Evolutionary conservation across 2,888 invertebrate species (phyloP).

Genomic region (Tetragonula carbonaria): DNA sequence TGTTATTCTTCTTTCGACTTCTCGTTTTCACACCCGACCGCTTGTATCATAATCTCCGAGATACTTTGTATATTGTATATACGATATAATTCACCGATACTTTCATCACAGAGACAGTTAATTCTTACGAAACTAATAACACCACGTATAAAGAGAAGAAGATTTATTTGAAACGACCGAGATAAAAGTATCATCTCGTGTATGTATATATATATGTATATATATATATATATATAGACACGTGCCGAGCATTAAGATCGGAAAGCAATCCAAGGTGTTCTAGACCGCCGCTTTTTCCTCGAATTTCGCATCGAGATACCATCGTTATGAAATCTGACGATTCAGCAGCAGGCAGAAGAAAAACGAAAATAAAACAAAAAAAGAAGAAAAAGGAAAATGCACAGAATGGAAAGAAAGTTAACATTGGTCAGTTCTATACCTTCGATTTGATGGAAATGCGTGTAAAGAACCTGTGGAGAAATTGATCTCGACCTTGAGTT

Average conservation of each 20-base stretch:
- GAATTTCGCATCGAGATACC: constrained; percentile 24
- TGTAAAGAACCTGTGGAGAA: too few species aligned
- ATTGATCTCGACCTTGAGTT: too few species aligned
- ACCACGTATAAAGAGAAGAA: background rate
- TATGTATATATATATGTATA: background rate
- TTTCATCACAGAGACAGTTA: background rate
- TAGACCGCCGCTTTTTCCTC: background rate
- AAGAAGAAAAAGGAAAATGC: background rate
- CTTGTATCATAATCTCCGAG: too few species aligned
- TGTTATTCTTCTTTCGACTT: too few species aligned
- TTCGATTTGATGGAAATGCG: too few species aligned
- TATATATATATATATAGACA: background rate
- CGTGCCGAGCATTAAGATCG: constrained; percentile 22
- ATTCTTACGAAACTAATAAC: constrained; percentile 7
- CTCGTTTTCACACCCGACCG: too few species aligned
- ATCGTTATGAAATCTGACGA: constrained; percentile 23
- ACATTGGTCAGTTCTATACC: too few species aligned
- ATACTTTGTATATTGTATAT: too few species aligned
- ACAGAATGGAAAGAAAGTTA: background rate
- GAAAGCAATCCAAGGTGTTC: too few species aligned
- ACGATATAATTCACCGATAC: too few species aligned
- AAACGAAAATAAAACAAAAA: too few species aligned
- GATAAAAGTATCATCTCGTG: constrained; percentile 6
- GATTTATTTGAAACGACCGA: constrained; percentile 26
- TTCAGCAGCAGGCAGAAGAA: background rate